These are phyloP conservation scores for Coryphaenoides rupestris DNA, from an alignment of 2,113 vertebrate species.

Conservation along the genomic window DNA sequence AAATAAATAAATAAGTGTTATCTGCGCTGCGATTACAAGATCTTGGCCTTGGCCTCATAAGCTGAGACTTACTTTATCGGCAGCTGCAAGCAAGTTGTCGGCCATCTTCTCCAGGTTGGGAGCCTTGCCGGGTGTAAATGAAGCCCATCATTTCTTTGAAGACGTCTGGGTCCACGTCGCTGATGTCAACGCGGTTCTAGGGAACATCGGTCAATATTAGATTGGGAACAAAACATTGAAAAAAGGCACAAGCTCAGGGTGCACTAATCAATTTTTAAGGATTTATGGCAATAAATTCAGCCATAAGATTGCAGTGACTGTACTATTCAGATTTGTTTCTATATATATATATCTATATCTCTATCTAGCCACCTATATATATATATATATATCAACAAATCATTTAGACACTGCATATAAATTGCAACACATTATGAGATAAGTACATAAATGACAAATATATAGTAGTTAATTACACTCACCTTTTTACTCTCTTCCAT, in stretches of 20 bases:
- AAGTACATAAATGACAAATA: not conserved
- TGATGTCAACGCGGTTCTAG: constrained; percentile 97
- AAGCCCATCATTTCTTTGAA: constrained; percentile 99
- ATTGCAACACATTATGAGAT: not conserved
- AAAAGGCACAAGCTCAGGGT: not conserved
- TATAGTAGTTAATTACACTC: constrained; percentile 3
- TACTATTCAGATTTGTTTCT: too few relatives aligned
- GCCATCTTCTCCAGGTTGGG: constrained; percentile 99
- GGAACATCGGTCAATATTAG: not conserved
- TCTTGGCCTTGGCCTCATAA: not conserved
- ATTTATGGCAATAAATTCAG: not conserved
- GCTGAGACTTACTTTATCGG: constrained; percentile 87
- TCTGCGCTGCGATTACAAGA: too few relatives aligned
- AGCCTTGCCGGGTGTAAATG: constrained; percentile 96
- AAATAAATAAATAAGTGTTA: too few relatives aligned
- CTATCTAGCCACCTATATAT: too few relatives aligned
- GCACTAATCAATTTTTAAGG: not conserved
- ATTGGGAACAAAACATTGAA: not conserved
- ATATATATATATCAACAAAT: too few relatives aligned
- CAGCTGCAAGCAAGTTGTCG: constrained; percentile 94
- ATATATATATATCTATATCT: too few relatives aligned
- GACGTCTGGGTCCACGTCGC: constrained; percentile 96
- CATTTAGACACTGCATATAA: too few relatives aligned
- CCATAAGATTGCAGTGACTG: not conserved
- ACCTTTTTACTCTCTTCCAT: constrained; percentile 99